Evolutionary conservation across 2,113 vertebrate genomes (phyloP).

Genomic region (Saccopteryx leptura): DNA sequence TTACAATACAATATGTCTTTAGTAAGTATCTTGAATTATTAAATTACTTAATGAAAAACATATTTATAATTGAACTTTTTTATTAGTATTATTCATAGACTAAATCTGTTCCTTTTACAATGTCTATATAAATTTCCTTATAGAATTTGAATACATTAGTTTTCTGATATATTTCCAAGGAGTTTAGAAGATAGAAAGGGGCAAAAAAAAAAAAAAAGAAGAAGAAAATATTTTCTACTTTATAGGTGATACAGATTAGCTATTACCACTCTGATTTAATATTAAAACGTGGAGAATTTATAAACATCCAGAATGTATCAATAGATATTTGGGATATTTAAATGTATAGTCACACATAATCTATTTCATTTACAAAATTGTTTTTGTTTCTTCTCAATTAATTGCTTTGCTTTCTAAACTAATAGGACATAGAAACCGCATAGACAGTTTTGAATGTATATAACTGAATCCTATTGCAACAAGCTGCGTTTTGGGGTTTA

Average conservation of each 20-base stretch:
- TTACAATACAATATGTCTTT: neutral
- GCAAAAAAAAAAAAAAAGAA: neutral
- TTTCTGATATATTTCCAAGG: neutral
- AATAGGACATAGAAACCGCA: neutral
- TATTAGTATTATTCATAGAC: neutral
- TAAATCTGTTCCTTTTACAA: neutral
- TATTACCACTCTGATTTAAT: neutral
- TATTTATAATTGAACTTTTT: neutral
- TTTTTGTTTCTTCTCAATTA: neutral
- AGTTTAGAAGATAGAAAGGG: neutral
- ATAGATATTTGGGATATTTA: neutral
- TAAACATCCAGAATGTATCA: neutral
- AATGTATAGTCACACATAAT: neutral
- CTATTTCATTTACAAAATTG: neutral
- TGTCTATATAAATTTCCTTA: conserved; percentile 5
- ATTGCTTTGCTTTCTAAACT: conserved; percentile 13
- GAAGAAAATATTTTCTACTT: neutral
- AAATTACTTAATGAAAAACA: neutral
- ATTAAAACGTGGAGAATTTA: neutral
- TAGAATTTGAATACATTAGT: conserved; percentile 21
- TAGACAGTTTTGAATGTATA: neutral
- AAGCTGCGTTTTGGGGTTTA: neutral
- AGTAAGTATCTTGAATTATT: neutral
- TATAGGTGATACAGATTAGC: neutral
- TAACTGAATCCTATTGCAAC: neutral